A percentile compares a stretch with the other conserved stretches of the same genome.
These are phyloP conservation scores for Arctia plantaginis DNA, from an alignment of 2,888 invertebrate genomes.

Conservation along the genomic window DNA sequence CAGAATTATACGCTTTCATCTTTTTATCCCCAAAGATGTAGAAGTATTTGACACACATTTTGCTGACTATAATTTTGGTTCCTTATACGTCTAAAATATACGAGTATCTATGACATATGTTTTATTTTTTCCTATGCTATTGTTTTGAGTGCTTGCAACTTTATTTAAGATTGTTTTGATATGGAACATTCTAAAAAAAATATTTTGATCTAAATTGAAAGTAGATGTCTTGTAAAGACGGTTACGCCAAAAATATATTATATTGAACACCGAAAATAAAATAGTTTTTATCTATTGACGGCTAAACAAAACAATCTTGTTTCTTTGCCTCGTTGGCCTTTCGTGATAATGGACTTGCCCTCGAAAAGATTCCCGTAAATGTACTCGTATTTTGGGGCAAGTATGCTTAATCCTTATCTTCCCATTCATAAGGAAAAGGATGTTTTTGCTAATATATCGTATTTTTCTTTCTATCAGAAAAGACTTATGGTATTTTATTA, in stretches of 20 bases:
- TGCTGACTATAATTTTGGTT: no score
- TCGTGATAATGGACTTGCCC: not conserved
- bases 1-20: no score
- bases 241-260: not conserved
- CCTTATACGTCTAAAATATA: no score
- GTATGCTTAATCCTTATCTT: not conserved
- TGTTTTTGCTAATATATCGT: not conserved
- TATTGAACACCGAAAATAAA: not conserved
- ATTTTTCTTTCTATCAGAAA: not conserved
- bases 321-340: not conserved
- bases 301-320: not conserved
- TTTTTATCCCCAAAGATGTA: no score
- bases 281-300: not conserved
- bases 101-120: no score
- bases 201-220: no score
- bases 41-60: no score
- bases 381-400: not conserved
- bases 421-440: not conserved
- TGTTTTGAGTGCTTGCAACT: not conserved
- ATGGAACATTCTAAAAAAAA: no score
- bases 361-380: not conserved
- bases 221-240: no score
- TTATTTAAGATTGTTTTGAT: not conserved
- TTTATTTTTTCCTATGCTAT: not conserved
- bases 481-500: not conserved